Conservation (phyloP, 1,140 invertebrate species). For the Choristoneura fumiferana region DNA sequence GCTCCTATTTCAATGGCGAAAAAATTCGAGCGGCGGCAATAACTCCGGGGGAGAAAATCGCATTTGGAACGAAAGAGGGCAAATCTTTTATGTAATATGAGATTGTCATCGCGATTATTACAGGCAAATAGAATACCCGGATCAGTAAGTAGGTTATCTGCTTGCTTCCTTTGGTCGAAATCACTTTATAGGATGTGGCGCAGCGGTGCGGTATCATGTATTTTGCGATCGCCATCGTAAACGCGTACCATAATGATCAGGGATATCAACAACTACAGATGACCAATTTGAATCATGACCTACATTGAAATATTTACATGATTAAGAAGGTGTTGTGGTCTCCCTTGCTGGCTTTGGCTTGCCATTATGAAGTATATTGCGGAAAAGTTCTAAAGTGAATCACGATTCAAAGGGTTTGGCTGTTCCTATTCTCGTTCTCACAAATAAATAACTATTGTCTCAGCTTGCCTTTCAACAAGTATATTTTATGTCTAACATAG, state of each 20-base stretch:
- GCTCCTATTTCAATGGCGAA: slow-evolving; percentile 66
- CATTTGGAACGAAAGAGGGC: slow-evolving; percentile 75
- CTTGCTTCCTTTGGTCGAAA: slow-evolving; percentile 70
- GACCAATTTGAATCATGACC: too few relatives aligned
- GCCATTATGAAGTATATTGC: too few relatives aligned
- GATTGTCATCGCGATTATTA: slow-evolving; percentile 79
- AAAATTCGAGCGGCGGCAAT: slow-evolving; percentile 71
- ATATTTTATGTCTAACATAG: neutral
- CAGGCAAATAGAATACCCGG: slow-evolving; percentile 77
- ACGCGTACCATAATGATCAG: neutral
- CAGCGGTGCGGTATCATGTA: slow-evolving; percentile 23
- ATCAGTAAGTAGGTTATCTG: slow-evolving; percentile 77
- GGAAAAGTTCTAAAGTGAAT: too few relatives aligned
- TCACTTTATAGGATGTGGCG: slow-evolving; percentile 70
- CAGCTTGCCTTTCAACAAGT: neutral
- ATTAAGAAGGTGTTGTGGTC: too few relatives aligned
- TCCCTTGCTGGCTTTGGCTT: too few relatives aligned
- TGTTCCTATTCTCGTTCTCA: too few relatives aligned
- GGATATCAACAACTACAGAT: too few relatives aligned
- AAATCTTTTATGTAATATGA: slow-evolving; percentile 79
- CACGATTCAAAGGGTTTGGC: too few relatives aligned
- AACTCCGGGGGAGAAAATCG: slow-evolving; percentile 73
- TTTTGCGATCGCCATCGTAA: slow-evolving; percentile 17
- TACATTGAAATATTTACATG: too few relatives aligned
- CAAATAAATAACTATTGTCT: too few relatives aligned